A percentile compares a stretch with the other conserved stretches of the same genome.
Evolutionary conservation across 30 jellyfish, hydroid and myxozoan species (phyloP).

Genomic region (Haliclystus octoradiatus): DNA sequence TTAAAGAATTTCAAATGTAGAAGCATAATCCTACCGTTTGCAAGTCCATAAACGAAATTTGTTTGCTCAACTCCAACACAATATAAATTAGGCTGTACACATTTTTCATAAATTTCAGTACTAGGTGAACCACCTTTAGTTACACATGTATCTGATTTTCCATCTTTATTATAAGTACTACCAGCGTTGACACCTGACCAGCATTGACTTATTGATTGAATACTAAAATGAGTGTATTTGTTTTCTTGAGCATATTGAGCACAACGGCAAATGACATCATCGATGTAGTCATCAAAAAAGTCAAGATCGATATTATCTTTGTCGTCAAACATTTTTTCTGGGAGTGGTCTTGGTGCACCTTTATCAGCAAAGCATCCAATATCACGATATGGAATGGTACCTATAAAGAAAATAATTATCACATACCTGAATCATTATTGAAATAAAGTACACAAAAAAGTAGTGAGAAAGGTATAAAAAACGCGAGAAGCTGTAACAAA

Average conservation of each 20-base stretch:
- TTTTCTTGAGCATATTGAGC: slow-evolving; percentile 69
- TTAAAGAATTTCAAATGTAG: neutral
- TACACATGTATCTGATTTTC: slow-evolving; percentile 59
- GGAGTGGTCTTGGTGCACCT: slow-evolving; percentile 57
- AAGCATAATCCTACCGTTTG: neutral
- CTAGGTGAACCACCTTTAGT: slow-evolving; percentile 86
- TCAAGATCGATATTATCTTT: slow-evolving; percentile 43
- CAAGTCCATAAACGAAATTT: slow-evolving; percentile 73
- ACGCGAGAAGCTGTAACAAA: no score
- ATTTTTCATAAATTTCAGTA: slow-evolving; percentile 35
- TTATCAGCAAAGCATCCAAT: slow-evolving; percentile 54
- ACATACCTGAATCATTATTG: no score
- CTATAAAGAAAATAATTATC: slow-evolving; percentile 3
- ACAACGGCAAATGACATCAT: slow-evolving; percentile 79
- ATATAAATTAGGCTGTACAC: slow-evolving; percentile 39
- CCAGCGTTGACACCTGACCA: slow-evolving; percentile 82
- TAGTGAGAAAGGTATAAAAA: no score
- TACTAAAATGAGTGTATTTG: slow-evolving; percentile 62
- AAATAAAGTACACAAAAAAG: no score
- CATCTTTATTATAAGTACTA: slow-evolving; percentile 61
- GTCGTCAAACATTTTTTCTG: slow-evolving; percentile 79
- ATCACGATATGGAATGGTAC: slow-evolving; percentile 12
- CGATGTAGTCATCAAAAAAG: slow-evolving; percentile 67
- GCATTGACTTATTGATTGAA: slow-evolving; percentile 69
- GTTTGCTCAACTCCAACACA: slow-evolving; percentile 88